Evolutionary conservation across 2,888 invertebrate species (phyloP).

Genomic region (Creontiades dilutus): DNA sequence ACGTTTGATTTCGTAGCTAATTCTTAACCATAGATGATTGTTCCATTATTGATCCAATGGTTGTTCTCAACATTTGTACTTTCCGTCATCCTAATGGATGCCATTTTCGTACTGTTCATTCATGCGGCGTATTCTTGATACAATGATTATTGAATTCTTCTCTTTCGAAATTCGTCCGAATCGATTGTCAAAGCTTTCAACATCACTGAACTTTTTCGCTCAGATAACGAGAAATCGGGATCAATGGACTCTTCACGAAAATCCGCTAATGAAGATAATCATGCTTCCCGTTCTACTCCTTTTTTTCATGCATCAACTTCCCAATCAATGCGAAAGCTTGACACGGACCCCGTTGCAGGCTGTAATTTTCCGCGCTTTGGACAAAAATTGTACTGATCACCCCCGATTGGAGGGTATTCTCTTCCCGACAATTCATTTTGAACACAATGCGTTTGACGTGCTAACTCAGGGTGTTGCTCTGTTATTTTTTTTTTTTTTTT

Average conservation of each 20-base stretch:
- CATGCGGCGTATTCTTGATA: too few relatives aligned
- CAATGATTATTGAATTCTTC: too few relatives aligned
- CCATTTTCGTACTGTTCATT: too few relatives aligned
- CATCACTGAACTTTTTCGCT: too few relatives aligned
- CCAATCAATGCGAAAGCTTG: background rate
- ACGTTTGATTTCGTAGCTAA: too few relatives aligned
- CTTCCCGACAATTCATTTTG: background rate
- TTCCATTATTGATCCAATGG: too few relatives aligned
- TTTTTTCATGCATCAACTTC: background rate
- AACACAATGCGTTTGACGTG: slow-evolving; percentile 23
- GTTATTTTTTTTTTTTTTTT: background rate
- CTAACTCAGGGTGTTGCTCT: background rate
- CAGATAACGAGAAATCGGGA: too few relatives aligned
- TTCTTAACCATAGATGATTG: too few relatives aligned
- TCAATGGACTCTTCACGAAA: background rate
- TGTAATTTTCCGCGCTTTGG: background rate
- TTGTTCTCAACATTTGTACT: too few relatives aligned
- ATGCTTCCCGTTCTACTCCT: background rate
- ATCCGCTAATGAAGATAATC: background rate
- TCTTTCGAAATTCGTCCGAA: too few relatives aligned
- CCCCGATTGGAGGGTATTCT: background rate
- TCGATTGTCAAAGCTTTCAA: too few relatives aligned
- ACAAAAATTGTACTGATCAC: slow-evolving; percentile 12
- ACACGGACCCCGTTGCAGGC: background rate
- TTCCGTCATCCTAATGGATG: too few relatives aligned